Conservation (phyloP, 2,888 invertebrate species). For the Tribolium freemani region DNA sequence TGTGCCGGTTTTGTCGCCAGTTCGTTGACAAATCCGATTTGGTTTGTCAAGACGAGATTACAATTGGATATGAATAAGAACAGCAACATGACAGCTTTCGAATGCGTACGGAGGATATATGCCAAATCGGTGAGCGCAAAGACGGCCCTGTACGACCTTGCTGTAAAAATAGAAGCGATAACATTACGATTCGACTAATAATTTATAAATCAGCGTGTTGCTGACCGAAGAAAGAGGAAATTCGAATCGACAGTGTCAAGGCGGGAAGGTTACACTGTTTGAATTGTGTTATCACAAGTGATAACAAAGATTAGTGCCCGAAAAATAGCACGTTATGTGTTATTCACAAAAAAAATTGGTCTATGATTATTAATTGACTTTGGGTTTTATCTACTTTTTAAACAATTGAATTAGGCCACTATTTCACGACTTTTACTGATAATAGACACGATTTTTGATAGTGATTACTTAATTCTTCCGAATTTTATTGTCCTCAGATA, state of each 20-base stretch:
- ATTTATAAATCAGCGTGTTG: neutral
- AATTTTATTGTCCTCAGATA: neutral
- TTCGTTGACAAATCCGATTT: conserved; percentile 98
- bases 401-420: too few species aligned
- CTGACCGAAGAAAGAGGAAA: neutral
- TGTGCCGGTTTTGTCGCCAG: conserved; percentile 97
- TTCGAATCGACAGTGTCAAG: neutral
- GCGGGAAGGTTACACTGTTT: neutral
- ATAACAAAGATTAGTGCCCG: neutral
- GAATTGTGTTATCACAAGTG: neutral
- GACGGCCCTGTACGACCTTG: neutral
- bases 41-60: conserved; percentile 98
- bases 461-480: too few species aligned
- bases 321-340: neutral
- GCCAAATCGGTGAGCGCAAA: conserved; percentile 76
- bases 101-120: conserved; percentile 89
- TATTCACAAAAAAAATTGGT: neutral
- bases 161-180: neutral
- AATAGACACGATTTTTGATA: too few species aligned
- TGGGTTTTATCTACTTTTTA: too few species aligned
- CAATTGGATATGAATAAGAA: conserved; percentile 89
- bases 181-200: neutral
- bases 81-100: conserved; percentile 80
- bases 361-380: neutral
- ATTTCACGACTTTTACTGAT: too few species aligned